These are phyloP conservation scores for Augochlorella aurata DNA, from an alignment of 2,888 invertebrate species.

Conservation along the genomic window DNA sequence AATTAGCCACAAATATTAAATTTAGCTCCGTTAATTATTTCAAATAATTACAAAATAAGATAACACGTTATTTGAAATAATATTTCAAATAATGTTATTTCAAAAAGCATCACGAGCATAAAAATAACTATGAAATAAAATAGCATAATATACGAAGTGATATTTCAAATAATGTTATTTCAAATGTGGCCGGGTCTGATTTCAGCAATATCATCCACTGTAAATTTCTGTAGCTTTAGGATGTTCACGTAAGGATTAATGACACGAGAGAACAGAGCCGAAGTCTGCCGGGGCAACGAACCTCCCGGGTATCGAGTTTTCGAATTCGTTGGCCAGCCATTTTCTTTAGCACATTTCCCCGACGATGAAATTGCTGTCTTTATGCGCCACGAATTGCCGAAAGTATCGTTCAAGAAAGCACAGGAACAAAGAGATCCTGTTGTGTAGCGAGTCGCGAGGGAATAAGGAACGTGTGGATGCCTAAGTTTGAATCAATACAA, in stretches of 20 bases:
- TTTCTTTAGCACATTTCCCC: slow-evolving; percentile 22
- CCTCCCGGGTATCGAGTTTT: slow-evolving; percentile 8
- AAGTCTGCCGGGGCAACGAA: slow-evolving; percentile 18
- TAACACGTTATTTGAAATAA: too few relatives aligned
- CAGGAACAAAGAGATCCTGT: slow-evolving; percentile 26
- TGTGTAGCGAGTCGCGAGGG: slow-evolving; percentile 63
- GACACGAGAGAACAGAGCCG: not conserved
- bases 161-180: too few relatives aligned
- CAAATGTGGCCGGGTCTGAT: too few relatives aligned
- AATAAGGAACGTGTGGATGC: slow-evolving; percentile 71
- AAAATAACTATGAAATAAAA: too few relatives aligned
- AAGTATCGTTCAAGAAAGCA: slow-evolving; percentile 39
- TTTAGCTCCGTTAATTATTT: too few relatives aligned
- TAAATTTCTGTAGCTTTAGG: too few relatives aligned
- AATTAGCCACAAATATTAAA: too few relatives aligned
- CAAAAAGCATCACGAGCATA: too few relatives aligned
- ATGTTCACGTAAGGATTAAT: not conserved
- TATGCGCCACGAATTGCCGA: slow-evolving; percentile 31
- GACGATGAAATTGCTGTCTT: slow-evolving; percentile 18
- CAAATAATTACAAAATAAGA: too few relatives aligned
- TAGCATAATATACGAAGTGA: too few relatives aligned
- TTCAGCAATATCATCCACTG: too few relatives aligned
- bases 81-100: too few relatives aligned
- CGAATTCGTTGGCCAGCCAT: slow-evolving; percentile 16
- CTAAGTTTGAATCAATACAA: slow-evolving; percentile 81